Base-by-base conservation (phyloP, 2,888 invertebrate genomes). In the Oligia strigilis region DNA sequence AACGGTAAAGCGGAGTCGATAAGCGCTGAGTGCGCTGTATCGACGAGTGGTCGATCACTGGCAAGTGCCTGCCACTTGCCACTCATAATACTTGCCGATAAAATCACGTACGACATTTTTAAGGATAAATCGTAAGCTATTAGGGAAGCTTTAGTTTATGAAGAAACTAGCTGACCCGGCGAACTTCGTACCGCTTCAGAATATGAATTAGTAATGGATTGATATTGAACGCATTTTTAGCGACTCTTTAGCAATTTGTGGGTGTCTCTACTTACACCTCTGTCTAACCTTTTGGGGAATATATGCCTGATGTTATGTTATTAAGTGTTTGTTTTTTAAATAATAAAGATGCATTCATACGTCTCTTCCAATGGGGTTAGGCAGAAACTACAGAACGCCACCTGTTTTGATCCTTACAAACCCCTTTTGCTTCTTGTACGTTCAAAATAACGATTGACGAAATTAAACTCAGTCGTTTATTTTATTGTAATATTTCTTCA, bases 1-100 rank as follows among this genome's bases (percentile, higher is more conserved):
- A 89, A 87, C 82, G 85, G 91, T 90, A 90, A 90, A 88, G 89
- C 91, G 90, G 93, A 92, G 92, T 90, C 94, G 94, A 94, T 95
- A 95, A 92, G 93, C 90, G 95, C 94, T 92, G 95, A 96, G 95
- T 93, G 93, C 89, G 94, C 94, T 93, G 86, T 92, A 90, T 90
- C 91, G 92, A 94, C 89, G 92, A 95, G 94, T 93, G 95, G 91
- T 89, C 94, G 95, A 94, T 95, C 94, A 90, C 91, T 88, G 92
- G 87, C 91, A 92, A 95, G 95, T 93, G 93, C 85, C 73, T 72
- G 67, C 78, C 84, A 82, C 84, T 86, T 80, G 76, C n/a, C 66
- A 75, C 86, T 84, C 86, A 82, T 90, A 86, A 89, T 83, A 89
- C 88, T 80, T 76, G 65, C 49, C 80, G 90, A 89, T 89, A 90